Percentiles rank a stretch among this genome's conserved stretches.
Evolutionary conservation across 2,797 vertebrate species (phyloP).

Genomic region (Mastacembelus armatus): DNA sequence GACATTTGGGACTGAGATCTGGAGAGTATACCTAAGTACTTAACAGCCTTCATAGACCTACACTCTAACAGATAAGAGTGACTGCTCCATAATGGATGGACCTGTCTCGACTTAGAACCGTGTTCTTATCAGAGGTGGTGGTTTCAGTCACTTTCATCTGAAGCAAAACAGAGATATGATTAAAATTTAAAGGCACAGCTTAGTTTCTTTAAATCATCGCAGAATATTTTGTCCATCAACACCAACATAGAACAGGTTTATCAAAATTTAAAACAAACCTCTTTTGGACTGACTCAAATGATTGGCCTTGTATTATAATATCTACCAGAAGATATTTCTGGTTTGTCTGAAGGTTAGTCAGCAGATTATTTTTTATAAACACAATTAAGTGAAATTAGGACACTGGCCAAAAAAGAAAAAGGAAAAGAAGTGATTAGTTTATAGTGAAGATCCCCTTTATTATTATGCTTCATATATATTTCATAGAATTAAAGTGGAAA

Average conservation of each 20-base stretch:
- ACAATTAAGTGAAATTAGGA: constrained; percentile 19
- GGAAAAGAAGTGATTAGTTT: no score
- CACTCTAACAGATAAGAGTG: constrained; percentile 65
- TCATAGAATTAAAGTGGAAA: no score
- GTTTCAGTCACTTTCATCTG: constrained; percentile 17
- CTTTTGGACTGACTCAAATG: constrained; percentile 12
- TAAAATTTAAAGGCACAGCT: not conserved
- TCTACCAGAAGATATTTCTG: not conserved
- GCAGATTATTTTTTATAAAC: constrained; percentile 7
- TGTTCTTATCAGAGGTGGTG: constrained; percentile 29
- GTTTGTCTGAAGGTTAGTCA: constrained; percentile 28
- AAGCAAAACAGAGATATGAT: not conserved
- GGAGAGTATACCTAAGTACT: constrained; percentile 62
- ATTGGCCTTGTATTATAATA: not conserved
- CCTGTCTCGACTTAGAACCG: constrained; percentile 35
- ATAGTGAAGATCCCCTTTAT: no score
- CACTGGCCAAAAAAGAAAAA: not conserved
- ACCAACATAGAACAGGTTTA: not conserved
- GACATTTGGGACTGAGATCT: constrained; percentile 57
- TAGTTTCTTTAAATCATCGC: no score
- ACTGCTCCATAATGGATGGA: constrained; percentile 62
- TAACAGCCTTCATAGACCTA: constrained; percentile 31
- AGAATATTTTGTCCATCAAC: not conserved
- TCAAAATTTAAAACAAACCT: not conserved
- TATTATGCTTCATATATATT: no score